Conservation (phyloP, 2,888 invertebrate species). For the Dicranocentrus wangi region DNA sequence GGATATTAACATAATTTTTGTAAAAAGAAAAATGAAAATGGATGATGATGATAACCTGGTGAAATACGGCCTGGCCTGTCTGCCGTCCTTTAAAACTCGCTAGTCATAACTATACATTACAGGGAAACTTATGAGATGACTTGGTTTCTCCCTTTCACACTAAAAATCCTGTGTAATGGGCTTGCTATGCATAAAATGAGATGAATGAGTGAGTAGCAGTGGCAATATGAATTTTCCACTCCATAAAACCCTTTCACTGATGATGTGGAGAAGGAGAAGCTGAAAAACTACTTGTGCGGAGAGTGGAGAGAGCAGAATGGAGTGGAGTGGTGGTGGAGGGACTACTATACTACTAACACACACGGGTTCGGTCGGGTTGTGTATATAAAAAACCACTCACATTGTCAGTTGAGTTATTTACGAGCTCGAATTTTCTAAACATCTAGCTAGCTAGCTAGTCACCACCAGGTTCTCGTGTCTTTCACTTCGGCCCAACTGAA, state of each 20-base stretch:
- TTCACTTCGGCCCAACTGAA: too few relatives aligned
- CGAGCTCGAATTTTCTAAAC: slow-evolving; percentile 23
- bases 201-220: slow-evolving; percentile 10
- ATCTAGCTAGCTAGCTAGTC: background rate
- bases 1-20: slow-evolving; percentile 31
- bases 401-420: slow-evolving; percentile 44
- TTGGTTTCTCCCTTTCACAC: too few relatives aligned
- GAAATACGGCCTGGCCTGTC: background rate
- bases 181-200: background rate
- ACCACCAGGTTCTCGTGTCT: background rate
- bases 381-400: slow-evolving; percentile 22
- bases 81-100: too few relatives aligned
- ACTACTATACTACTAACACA: too few relatives aligned
- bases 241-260: slow-evolving; percentile 55
- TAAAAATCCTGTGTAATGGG: too few relatives aligned
- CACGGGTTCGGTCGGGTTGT: too few relatives aligned
- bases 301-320: background rate
- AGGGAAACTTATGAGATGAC: too few relatives aligned
- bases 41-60: background rate
- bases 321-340: too few relatives aligned
- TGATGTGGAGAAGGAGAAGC: background rate
- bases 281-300: background rate
- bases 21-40: slow-evolving; percentile 16
- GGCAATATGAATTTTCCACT: slow-evolving; percentile 54
- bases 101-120: too few relatives aligned